Base-by-base conservation (phyloP, 1,140 invertebrate genomes). In the Drosophila elegans region DNA sequence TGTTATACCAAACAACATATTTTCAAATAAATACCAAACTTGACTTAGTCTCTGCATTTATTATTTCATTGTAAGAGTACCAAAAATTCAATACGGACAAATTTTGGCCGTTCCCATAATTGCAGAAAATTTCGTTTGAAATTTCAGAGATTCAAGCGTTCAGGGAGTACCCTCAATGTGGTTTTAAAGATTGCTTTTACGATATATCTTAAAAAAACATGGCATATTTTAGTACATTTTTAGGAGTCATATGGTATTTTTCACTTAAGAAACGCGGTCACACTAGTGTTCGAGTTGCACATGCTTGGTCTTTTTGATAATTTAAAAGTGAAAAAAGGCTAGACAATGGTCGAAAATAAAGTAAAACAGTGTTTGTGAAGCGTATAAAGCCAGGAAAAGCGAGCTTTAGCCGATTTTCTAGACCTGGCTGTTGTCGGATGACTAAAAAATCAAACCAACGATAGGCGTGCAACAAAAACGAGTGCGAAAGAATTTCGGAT, bases 301-400 rank as follows among this genome's bases (percentile, higher is more conserved):
- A 82, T 82, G 79, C 63, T 77, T 62, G 54, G 27, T 39, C 11
- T 45, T 62, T 78, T 69, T 49, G 12, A 45, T 39, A 49, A 36
- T 73, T 72, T 53, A 25, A 53, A 62, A 16, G 21, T 60, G 36
- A 39, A 71, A 48, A 48, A 69, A 25, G 36, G n/a, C 11, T 4
- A 12, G 27, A 13, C 9, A 13, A 36, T 1, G 6, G n/a, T 25
- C 0, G 9, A 9, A 12, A 41, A 9, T 16, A 1, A 10, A 38
- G 7, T 7, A 39, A 29, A 41, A 4, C 13, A 45, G 34, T 38
- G 34, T 0, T 25, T 4, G 42, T 71, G 25, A 36, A 11, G 4
- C 34, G 12, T n/a, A 27, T 54, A 25, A n/a, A 2, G 6, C 9
- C 21, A 16, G 3, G 27, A 49, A 12, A 12, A 49, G 2, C 21